Base-by-base conservation (phyloP, 2,113 vertebrate genomes). In the Raja brachyura region DNA sequence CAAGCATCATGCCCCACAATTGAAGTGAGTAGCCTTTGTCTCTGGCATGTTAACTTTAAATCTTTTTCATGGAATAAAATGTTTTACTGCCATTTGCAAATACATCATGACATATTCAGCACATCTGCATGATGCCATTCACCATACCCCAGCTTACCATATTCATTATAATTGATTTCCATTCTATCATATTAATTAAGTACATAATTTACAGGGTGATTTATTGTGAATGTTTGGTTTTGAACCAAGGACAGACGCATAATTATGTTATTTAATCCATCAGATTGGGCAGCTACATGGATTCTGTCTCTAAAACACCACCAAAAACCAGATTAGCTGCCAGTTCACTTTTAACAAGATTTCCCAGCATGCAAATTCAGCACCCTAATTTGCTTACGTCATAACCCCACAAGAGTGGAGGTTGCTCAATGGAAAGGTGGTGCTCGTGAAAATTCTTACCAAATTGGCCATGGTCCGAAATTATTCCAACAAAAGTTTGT, bases 181-280 rank as follows among this genome's bases (percentile, higher is more conserved):
- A 85, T 59, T 85, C 22, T 59, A 28, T 85, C 54, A 56, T 25
- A 28, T 59, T 54, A 54, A 22, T 20, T 33, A 5, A 39, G 13
- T 16, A 18, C 16, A 54, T 2, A 39, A 81, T 3, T 20, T 54
- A 18, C 39, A 20, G 6, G 31, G 16, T 81, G 39, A 81, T 81
- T 81, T 48, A 81, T 22, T 20, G 39, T 14, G 14, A 10, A n/a
- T 33, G 75, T 81, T 81, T 81, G 78, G 5, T 33, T 81, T 81
- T 48, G 18, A 81, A 54, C 78, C 78, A 81, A 81, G 78, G 78
- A 81, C 39, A 81, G 39, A 20, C 48, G 48, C 54, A 6, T 54
- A 81, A 81, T 81, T 81, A 81, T 81, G 39, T 39, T 33, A 81
- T 81, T 81, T 81, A 54, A 81, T 81, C 39, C 33, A 81, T 81